phyloP scores from a whole-genome alignment of 37 sponge, comb jelly and placozoan genomes.

The Petrosia ficiformis region DNA sequence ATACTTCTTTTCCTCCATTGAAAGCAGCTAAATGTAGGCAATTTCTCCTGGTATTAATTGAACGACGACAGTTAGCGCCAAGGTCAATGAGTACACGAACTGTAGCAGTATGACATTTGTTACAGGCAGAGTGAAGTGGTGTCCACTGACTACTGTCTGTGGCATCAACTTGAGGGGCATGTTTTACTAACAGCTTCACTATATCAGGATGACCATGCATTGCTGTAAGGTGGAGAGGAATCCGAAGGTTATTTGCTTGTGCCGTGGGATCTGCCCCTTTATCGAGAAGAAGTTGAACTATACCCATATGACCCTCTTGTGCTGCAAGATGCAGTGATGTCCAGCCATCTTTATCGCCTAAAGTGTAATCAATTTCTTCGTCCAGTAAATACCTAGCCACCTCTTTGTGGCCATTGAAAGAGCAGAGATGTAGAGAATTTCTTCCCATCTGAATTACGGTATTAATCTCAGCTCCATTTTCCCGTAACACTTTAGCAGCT shows the following conservation, averaged over 20 bases:
- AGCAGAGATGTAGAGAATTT: constrained; percentile 69
- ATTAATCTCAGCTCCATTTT: constrained; percentile 55
- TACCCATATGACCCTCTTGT: constrained; percentile 47
- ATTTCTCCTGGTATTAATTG: constrained; percentile 59
- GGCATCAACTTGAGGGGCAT: constrained; percentile 46
- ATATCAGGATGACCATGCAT: constrained; percentile 60
- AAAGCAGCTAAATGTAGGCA: constrained; percentile 73
- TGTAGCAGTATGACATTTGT: constrained; percentile 45
- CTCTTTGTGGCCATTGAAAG: constrained; percentile 64
- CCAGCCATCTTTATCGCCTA: constrained; percentile 61
- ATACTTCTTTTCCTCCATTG: constrained; percentile 58
- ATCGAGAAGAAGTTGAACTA: constrained; percentile 36
- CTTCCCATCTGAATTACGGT: constrained; percentile 76
- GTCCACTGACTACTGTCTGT: constrained; percentile 63
- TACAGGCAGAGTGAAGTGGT: constrained; percentile 62
- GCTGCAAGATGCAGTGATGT: constrained; percentile 65
- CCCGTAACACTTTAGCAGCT: constrained; percentile 43
- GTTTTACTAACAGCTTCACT: constrained; percentile 29
- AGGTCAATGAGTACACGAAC: constrained; percentile 44
- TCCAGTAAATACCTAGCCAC: constrained; percentile 46
- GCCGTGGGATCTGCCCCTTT: constrained; percentile 37
- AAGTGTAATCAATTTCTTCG: constrained; percentile 28
- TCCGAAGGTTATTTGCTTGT: constrained; percentile 55
- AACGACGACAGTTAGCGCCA: constrained; percentile 37
- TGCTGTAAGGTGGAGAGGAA: constrained; percentile 73